Percentiles rank a stretch among this genome's conserved stretches.
Conservation (phyloP, 2,113 vertebrate species). For the Urocynchramus pylzowi region DNA sequence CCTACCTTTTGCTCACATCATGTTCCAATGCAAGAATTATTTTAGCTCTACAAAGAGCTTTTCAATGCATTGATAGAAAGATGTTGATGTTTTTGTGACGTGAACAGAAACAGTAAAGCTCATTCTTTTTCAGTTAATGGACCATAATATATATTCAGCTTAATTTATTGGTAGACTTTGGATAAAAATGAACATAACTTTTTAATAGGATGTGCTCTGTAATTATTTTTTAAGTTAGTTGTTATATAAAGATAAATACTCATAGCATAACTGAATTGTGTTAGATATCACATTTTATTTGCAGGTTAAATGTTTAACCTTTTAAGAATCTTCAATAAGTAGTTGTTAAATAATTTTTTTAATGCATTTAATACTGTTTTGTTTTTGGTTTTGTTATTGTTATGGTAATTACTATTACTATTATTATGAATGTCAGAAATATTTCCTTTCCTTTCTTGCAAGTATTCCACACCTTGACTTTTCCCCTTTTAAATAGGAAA, state of each 20-base stretch:
- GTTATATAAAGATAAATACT: background rate
- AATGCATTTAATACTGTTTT: background rate
- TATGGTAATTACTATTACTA: background rate
- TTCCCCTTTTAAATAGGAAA: background rate
- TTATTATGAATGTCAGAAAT: background rate
- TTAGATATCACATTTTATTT: background rate
- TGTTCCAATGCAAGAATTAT: background rate
- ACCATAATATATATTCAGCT: background rate
- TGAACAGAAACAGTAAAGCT: background rate
- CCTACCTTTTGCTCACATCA: background rate
- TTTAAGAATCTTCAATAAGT: background rate
- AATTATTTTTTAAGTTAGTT: background rate
- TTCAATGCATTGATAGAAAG: background rate
- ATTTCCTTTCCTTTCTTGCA: background rate
- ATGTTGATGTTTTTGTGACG: background rate
- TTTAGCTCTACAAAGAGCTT: background rate
- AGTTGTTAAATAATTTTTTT: background rate
- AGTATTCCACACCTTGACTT: background rate
- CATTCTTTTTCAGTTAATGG: background rate
- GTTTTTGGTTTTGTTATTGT: background rate
- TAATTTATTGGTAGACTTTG: background rate
- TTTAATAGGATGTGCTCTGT: background rate
- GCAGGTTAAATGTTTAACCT: background rate
- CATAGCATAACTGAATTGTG: background rate
- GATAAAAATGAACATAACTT: background rate